Evolutionary conservation across 2,113 vertebrate genomes (phyloP), one percentile per base, ranked within the genome.

Genomic region (Phyllostomus discolor): DNA sequence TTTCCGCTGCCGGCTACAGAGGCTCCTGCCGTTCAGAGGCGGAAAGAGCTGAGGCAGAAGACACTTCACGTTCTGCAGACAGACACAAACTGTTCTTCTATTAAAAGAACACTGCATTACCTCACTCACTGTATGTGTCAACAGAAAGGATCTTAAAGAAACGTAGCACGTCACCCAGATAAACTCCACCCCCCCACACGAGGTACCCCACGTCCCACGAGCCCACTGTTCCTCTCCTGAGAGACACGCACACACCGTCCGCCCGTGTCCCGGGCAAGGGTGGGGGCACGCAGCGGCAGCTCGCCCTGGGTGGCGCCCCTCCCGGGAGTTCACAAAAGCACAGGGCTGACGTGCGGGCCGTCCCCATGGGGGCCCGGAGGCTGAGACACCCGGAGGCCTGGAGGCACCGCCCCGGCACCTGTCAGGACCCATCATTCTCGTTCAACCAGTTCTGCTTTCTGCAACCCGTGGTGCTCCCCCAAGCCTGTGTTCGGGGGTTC

Each of bases 261-360:
- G 87, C 16, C 26, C 20, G 12, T 0, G 59, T 28, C 54, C 17
- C 35, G 26, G 62, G 70, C 2, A 35, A 16, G 1, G 46, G 90
- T 38, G 43, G 10, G 9, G 33, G 19, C 2, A 19, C 11, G 26
- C 0, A 35, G 73, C 0, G 35, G 73, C 0, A 5, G 59, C 52
- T 52, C 33, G 14, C 24, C 50, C 35, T 14, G 82, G 38, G 52
- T 43, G 67, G 43, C 35, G 79, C 11, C 48, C 80, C n/a, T 33
- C 24, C 3, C 11, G 46, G 81, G 62, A 43, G 11, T 43, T 57
- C 11, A 48, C 33, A 4, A 7, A 15, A 64, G 20, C 7, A 33
- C 69, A 79, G 81, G 2, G 59, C 75, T 26, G 2, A 33, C 28
- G 38, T 4, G 5, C 0, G 7, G 26, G 46, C 19, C 8, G 28